phyloP scores from a whole-genome alignment of 2,113 vertebrate species.

The Lycocorax pyrrhopterus region DNA sequence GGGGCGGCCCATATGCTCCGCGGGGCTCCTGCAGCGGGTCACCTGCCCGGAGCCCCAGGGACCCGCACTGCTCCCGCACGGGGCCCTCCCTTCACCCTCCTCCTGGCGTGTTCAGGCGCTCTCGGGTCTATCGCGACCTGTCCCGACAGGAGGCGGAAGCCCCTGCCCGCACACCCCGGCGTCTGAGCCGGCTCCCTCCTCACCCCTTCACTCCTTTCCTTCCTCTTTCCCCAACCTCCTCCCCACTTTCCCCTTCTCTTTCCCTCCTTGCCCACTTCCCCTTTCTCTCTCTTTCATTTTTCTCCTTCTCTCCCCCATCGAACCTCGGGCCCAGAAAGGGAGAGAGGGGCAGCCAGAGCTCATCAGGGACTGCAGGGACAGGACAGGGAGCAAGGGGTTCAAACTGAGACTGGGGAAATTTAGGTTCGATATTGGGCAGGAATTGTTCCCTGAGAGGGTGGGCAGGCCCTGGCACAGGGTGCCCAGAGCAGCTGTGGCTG shows the following conservation, averaged over 20 bases:
- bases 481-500: background rate
- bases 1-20: constrained; percentile 9
- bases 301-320: background rate
- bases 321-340: background rate
- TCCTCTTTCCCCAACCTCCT: background rate
- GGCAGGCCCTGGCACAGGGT: background rate
- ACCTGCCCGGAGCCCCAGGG: background rate
- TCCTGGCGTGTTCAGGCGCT: rapidly evolving
- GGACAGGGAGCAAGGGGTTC: background rate
- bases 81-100: background rate
- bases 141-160: background rate
- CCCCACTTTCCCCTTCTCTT: too few species aligned
- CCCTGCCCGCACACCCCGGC: rapidly evolving
- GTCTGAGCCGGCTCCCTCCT: background rate
- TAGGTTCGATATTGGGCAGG: rapidly evolving
- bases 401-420: rapidly evolving
- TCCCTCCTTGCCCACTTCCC: background rate
- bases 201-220: background rate
- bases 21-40: background rate
- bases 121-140: background rate
- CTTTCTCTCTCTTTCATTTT: background rate
- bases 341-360: background rate
- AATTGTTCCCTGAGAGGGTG: background rate
- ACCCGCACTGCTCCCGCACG: background rate
- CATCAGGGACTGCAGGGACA: rapidly evolving